Evolutionary conservation across 2,797 vertebrate genomes (phyloP), one percentile per base, ranked within the genome.

Genomic region (Rhinoraja longicauda): DNA sequence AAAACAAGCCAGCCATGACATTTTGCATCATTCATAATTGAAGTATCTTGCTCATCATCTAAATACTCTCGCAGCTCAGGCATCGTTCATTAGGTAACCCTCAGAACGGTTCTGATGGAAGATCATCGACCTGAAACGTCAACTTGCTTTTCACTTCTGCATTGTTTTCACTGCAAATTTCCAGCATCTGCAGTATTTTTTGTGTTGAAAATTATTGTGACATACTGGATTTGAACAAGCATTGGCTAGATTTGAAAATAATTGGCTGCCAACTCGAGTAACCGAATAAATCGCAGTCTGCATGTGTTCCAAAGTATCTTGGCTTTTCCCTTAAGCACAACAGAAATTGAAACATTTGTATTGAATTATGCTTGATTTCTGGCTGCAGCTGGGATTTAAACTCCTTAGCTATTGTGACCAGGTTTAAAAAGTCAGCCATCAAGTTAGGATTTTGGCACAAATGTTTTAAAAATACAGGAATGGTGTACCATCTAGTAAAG

Each of bases 221-320:
- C 29, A 86, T 62, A 26, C 12, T 86, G 26, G 12, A 62, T n/a
- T 86, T 86, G 82, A 62, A 62, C 59, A 86, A 62, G 5, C 4
- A n/a, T 62, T 6, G 53, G 62, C 26, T 29, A 62, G 26, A 62
- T 62, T 32, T 62, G 57, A 86, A 86, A 86, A 86, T 86, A 86
- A 32, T 62, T 86, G 26, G 57, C 82, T 86, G 57, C 62, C 57
- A 62, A 62, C 59, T n/a, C 82, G 62, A n/a, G 17, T 62, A 86
- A 86, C 57, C 32, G 57, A 86, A 62, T 29, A n/a, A 86, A 86
- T 86, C 82, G 29, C 57, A 62, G 82, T 82, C 79, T 86, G 82
- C 59, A 17, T 86, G 29, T 86, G 1, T 62, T 86, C 82, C n/a
- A 86, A 81, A 62, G 26, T 86, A 86, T 4, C 29, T 82, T 82